Evolutionary conservation across 2,888 invertebrate species (phyloP).

Genomic region (Standfussiana lucernea): DNA sequence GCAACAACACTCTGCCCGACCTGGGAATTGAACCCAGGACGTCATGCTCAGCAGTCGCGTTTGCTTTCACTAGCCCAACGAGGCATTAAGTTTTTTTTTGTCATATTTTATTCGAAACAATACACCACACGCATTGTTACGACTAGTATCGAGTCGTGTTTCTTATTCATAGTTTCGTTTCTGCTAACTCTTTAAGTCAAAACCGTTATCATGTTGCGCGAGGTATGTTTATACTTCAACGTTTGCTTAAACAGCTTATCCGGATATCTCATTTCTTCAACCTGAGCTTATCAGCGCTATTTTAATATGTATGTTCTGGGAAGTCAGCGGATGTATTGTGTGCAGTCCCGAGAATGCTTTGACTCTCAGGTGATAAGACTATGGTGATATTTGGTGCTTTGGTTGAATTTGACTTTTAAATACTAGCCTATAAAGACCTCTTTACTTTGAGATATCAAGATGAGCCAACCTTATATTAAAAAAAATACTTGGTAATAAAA

Average conservation of each 20-base stretch:
- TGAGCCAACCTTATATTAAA: too few species aligned
- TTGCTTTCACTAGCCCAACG: too few species aligned
- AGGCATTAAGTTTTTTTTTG: too few species aligned
- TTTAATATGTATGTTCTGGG: constrained; percentile 69
- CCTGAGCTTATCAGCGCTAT: constrained; percentile 73
- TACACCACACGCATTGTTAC: constrained; percentile 40
- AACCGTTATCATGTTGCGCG: constrained; percentile 68
- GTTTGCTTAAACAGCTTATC: constrained; percentile 72
- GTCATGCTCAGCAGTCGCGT: too few species aligned
- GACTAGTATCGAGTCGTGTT: constrained; percentile 6
- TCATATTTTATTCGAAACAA: constrained; percentile 29
- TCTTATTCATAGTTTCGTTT: constrained; percentile 39
- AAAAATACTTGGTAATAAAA: not conserved
- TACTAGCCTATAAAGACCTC: not conserved
- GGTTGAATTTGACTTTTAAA: not conserved
- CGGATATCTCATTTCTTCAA: constrained; percentile 78
- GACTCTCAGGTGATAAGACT: constrained; percentile 44
- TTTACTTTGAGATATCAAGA: not conserved
- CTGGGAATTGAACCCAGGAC: too few species aligned
- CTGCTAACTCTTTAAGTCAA: constrained; percentile 28
- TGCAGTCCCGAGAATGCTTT: constrained; percentile 32
- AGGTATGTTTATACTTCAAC: constrained; percentile 66
- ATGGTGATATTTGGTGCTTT: not conserved
- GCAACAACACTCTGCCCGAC: too few species aligned
- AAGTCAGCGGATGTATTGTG: constrained; percentile 68